Base-by-base conservation (phyloP, 2,797 vertebrate genomes). In the Sardinella longiceps region DNA sequence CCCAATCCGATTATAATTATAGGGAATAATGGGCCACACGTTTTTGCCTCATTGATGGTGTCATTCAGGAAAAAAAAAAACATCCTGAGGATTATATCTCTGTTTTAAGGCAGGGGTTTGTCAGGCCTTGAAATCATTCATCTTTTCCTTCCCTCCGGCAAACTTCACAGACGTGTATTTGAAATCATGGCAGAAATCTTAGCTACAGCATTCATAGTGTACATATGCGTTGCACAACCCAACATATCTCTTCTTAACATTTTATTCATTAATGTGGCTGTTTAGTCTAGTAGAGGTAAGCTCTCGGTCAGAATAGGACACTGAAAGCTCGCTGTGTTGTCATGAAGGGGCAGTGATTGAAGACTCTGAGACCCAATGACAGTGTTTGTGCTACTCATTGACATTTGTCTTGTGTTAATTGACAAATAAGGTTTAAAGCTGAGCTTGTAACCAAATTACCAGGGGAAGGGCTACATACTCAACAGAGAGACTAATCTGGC, bases 1-100 rank as follows among this genome's bases (percentile, higher is more conserved):
- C 3, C 83, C n/a, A 28, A 90, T 89, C 83, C 91, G 89, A 93
- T 93, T 94, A 93, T 88, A 88, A 90, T 80, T 92, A 93, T 92
- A 45, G 15, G 58, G 63, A 70, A 48, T 30, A 28, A 60, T 83
- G 56, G 58, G 43, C 63, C 82, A 83, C 58, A 66, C 43, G 39
- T 48, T 14, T 77, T 77, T 77, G 70, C 70, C 70, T 77, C 70
- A 77, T 77, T 77, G 37, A 77, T 39, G 70, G 70, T 58, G 81
- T 82, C 53, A 82, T 58, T 53, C 33, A 58, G 81, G 12, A 12
- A 48, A 48, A 12, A 48, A 56, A 50, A 56, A 82, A 58, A 37
- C 56, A 43, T 56, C 37, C 53, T 33, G 20, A 58, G 83, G 77
- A 7, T 74, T 80, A 84, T 18, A 9, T 33, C 39, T 37, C 33